These are phyloP conservation scores for Amazona finschi DNA, from an alignment of 2,797 vertebrate species.

Conservation along the genomic window DNA sequence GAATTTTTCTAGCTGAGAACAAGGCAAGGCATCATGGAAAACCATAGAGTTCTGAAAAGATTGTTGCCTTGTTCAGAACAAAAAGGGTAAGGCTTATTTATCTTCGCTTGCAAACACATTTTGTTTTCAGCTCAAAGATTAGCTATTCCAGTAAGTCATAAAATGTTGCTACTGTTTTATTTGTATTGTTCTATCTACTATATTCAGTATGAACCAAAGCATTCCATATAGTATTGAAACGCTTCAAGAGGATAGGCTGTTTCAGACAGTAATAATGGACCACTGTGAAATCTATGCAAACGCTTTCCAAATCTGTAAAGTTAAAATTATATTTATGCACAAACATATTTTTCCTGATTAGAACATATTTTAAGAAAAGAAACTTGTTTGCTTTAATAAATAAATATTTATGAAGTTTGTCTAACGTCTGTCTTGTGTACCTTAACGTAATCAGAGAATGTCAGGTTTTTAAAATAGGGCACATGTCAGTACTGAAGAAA, in stretches of 20 bases:
- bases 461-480: neutral
- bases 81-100: neutral
- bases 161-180: neutral
- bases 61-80: neutral
- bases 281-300: constrained; percentile 56
- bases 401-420: neutral
- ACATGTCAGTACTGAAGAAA: neutral
- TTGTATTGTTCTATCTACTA: neutral
- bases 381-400: constrained; percentile 64
- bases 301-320: neutral
- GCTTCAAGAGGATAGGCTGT: neutral
- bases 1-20: constrained; percentile 83
- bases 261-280: neutral
- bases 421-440: neutral
- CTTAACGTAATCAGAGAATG: neutral
- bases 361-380: neutral
- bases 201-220: neutral
- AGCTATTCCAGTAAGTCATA: neutral
- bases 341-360: neutral
- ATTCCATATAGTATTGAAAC: neutral
- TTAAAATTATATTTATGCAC: neutral
- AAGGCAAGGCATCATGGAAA: neutral
- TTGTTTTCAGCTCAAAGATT: neutral
- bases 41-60: neutral
- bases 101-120: neutral